These are phyloP conservation scores for Calliphora vicina DNA, from an alignment of 1,140 invertebrate species.

Conservation along the genomic window DNA sequence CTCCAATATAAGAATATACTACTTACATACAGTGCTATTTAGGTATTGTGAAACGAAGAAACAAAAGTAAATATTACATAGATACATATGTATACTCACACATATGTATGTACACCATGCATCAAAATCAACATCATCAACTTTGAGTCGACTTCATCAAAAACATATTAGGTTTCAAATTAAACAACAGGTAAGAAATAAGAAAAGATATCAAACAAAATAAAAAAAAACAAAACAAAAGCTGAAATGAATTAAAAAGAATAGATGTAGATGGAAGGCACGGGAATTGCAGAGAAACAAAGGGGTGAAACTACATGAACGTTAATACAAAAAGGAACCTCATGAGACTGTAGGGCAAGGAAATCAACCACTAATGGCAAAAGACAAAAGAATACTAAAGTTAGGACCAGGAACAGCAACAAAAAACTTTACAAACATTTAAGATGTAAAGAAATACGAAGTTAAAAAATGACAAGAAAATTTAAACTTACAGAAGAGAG, in stretches of 20 bases:
- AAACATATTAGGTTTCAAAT: conserved; percentile 35
- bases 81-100: not conserved
- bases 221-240: not conserved
- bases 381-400: not conserved
- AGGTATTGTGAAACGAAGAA: no score
- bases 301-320: not conserved
- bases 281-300: not conserved
- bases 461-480: not conserved
- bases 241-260: not conserved
- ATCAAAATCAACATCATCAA: conserved; percentile 35
- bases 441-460: not conserved
- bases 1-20: no score
- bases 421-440: not conserved
- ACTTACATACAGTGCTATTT: no score
- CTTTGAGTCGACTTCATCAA: conserved; percentile 34
- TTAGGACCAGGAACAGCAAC: not conserved
- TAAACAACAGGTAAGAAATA: conserved; percentile 29
- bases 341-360: not conserved
- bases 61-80: no score
- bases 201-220: not conserved
- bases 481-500: not conserved
- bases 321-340: not conserved
- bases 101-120: not conserved
- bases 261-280: not conserved
- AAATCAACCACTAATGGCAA: not conserved